Conservation (phyloP, 2,113 vertebrate species). For the Hyperoodon ampullatus region DNA sequence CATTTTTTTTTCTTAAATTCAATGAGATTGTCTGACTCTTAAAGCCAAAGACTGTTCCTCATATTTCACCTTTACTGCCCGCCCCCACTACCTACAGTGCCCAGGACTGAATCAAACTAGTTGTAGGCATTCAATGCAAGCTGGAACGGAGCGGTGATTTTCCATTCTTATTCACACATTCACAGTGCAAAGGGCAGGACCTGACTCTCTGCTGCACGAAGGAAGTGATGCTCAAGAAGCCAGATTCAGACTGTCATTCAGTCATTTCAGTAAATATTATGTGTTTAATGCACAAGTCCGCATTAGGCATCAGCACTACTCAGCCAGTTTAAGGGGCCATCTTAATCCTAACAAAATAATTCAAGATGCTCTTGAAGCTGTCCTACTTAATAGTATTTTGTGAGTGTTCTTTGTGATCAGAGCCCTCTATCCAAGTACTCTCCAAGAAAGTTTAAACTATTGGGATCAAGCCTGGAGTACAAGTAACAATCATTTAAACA, state of each 20-base stretch:
- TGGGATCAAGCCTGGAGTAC: neutral
- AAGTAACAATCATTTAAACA: neutral
- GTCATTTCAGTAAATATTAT: neutral
- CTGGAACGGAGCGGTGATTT: neutral
- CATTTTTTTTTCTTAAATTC: no score
- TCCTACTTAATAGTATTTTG: neutral
- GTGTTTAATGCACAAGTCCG: neutral
- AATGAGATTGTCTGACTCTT: neutral
- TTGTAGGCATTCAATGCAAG: neutral
- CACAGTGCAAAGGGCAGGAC: neutral
- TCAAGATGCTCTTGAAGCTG: neutral
- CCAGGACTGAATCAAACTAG: neutral
- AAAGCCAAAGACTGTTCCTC: neutral
- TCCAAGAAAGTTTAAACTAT: neutral
- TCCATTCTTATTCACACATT: neutral
- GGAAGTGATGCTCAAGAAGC: conserved; percentile 10
- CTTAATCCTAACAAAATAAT: neutral
- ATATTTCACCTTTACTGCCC: neutral
- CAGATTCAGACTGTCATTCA: neutral
- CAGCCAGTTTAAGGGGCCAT: neutral
- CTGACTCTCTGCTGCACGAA: neutral
- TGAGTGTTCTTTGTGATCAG: neutral
- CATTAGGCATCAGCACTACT: neutral
- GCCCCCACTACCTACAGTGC: neutral
- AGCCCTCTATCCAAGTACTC: neutral